Evolutionary conservation across 1,140 invertebrate species (phyloP).

Genomic region (Bombus difficillimus): DNA sequence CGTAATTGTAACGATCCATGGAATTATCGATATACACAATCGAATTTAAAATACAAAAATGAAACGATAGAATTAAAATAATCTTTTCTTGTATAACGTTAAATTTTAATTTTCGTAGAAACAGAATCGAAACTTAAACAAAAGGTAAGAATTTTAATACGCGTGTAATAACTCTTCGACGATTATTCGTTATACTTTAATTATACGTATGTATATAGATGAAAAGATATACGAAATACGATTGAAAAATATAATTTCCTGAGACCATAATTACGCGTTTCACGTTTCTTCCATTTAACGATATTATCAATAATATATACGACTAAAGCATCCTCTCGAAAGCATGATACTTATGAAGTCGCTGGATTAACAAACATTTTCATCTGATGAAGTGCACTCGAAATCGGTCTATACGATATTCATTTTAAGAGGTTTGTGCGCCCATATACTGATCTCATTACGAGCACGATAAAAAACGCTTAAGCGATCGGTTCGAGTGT

Average conservation of each 20-base stretch:
- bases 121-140: not conserved
- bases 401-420: constrained; percentile 33
- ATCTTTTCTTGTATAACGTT: not conserved
- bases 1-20: too few species aligned
- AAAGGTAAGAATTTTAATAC: not conserved
- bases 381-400: constrained; percentile 20
- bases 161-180: not conserved
- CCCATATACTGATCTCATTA: constrained; percentile 15
- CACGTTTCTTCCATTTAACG: constrained; percentile 10
- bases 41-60: too few species aligned
- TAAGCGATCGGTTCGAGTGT: constrained; percentile 29
- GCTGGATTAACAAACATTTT: constrained; percentile 45
- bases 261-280: constrained; percentile 6
- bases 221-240: not conserved
- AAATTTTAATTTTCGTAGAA: not conserved
- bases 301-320: constrained; percentile 13
- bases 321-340: not conserved
- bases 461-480: constrained; percentile 18
- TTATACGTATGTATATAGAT: not conserved
- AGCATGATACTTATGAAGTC: constrained; percentile 27
- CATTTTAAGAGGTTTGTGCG: constrained; percentile 4
- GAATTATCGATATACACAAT: too few species aligned
- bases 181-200: not conserved
- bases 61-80: not conserved
- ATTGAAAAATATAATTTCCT: not conserved